These are phyloP conservation scores for Anoplopoma fimbria DNA, from an alignment of 2,113 vertebrate species.

Conservation along the genomic window DNA sequence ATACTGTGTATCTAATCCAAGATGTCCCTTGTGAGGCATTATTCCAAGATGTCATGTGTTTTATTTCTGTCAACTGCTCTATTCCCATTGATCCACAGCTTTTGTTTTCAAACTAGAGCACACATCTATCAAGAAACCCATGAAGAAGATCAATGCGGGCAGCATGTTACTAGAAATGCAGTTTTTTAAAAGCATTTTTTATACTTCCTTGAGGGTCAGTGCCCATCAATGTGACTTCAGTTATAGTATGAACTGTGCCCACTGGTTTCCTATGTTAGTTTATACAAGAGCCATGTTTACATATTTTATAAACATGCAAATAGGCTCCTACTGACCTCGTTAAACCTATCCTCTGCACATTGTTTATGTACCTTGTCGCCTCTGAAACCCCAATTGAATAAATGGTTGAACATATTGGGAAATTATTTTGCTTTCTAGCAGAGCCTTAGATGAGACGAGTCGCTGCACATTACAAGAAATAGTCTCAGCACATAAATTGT, in stretches of 20 bases:
- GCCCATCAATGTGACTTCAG: constrained; percentile 2
- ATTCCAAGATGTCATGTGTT: constrained; percentile 65
- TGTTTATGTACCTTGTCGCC: constrained; percentile 8
- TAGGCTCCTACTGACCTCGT: constrained; percentile 10
- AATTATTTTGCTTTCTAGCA: neutral
- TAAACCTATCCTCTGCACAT: neutral
- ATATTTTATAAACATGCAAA: constrained; percentile 17
- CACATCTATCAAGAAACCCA: constrained; percentile 47
- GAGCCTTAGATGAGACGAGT: neutral
- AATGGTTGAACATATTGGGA: neutral
- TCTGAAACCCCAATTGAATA: neutral
- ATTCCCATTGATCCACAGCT: constrained; percentile 49
- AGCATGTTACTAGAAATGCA: constrained; percentile 13
- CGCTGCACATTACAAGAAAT: neutral
- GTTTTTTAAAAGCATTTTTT: neutral
- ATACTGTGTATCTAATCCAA: constrained; percentile 58
- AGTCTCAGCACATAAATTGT: too few species aligned
- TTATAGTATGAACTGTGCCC: constrained; percentile 18
- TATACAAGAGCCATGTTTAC: constrained; percentile 20
- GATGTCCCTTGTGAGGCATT: constrained; percentile 50
- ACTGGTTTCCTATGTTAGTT: constrained; percentile 19
- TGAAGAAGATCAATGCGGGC: constrained; percentile 18
- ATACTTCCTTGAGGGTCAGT: constrained; percentile 7
- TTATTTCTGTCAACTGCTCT: constrained; percentile 59
- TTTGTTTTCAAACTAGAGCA: constrained; percentile 67